Conservation (phyloP, 2,113 vertebrate species). For the Plotosus lineatus region DNA sequence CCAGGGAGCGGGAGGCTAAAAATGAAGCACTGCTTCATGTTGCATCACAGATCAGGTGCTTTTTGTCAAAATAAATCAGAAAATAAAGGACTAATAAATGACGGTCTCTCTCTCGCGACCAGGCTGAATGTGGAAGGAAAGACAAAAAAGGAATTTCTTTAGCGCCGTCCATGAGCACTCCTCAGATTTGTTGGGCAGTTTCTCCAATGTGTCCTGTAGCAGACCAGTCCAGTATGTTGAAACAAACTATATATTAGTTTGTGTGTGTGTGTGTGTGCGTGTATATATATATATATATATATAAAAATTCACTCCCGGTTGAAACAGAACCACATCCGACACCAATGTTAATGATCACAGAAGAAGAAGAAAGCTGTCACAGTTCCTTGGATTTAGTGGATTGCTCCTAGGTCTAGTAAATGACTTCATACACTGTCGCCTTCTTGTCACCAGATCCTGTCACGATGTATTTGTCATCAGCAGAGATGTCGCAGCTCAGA, state of each 20-base stretch:
- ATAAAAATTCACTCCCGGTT: too few species aligned
- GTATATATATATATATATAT: too few species aligned
- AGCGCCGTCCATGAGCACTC: constrained; percentile 45
- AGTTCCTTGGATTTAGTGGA: constrained; percentile 74
- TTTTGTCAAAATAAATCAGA: constrained; percentile 40
- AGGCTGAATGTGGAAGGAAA: constrained; percentile 49
- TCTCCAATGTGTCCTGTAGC: constrained; percentile 17
- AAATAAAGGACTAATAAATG: constrained; percentile 17
- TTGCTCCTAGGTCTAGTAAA: constrained; percentile 88
- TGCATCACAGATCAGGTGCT: constrained; percentile 56
- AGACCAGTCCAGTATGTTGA: constrained; percentile 15
- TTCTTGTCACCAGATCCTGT: constrained; percentile 98
- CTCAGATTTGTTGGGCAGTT: constrained; percentile 34
- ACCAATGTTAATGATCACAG: constrained; percentile 46
- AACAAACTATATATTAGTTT: too few species aligned
- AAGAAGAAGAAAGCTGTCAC: constrained; percentile 58
- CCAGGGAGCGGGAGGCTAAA: constrained; percentile 62
- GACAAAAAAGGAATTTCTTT: constrained; percentile 55
- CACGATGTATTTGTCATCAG: constrained; percentile 96
- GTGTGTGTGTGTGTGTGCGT: too few species aligned
- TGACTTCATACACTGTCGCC: constrained; percentile 96
- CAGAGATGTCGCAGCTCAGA: constrained; percentile 95
- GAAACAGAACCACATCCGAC: constrained; percentile 35
- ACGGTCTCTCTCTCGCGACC: constrained; percentile 52
- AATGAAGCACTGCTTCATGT: constrained; percentile 73